Evolutionary conservation across 2,113 vertebrate genomes (phyloP).

Genomic region (Nyctereutes procyonoides): DNA sequence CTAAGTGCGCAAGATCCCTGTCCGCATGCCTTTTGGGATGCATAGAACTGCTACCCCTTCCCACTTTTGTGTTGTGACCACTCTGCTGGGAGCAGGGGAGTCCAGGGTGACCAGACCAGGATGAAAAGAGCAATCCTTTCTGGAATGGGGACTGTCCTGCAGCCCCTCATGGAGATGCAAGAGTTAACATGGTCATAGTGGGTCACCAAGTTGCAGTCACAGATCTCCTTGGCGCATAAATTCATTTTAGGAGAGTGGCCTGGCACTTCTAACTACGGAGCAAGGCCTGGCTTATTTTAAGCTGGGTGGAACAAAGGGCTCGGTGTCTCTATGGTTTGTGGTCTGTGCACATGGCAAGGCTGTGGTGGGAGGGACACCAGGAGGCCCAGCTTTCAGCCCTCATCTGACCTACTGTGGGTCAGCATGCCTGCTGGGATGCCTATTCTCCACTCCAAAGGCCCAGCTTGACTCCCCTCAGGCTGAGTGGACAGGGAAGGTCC

Average conservation of each 20-base stretch:
- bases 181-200: background rate
- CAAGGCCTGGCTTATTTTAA: conserved; percentile 57
- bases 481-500: background rate
- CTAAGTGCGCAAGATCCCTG: background rate
- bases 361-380: background rate
- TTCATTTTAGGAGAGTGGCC: background rate
- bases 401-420: background rate
- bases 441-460: background rate
- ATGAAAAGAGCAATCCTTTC: background rate
- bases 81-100: background rate
- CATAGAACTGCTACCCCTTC: background rate
- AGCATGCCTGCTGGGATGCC: background rate
- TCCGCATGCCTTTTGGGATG: background rate
- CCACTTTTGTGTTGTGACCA: background rate
- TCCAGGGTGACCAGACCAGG: background rate
- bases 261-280: conserved; percentile 30
- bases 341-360: background rate
- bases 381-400: background rate
- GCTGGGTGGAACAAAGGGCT: conserved; percentile 38
- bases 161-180: background rate
- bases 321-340: conserved; percentile 26
- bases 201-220: background rate
- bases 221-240: background rate
- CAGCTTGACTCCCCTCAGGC: background rate
- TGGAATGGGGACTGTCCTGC: background rate